phyloP scores from a whole-genome alignment of 2,113 vertebrate species.

The Semicossyphus pulcher region DNA sequence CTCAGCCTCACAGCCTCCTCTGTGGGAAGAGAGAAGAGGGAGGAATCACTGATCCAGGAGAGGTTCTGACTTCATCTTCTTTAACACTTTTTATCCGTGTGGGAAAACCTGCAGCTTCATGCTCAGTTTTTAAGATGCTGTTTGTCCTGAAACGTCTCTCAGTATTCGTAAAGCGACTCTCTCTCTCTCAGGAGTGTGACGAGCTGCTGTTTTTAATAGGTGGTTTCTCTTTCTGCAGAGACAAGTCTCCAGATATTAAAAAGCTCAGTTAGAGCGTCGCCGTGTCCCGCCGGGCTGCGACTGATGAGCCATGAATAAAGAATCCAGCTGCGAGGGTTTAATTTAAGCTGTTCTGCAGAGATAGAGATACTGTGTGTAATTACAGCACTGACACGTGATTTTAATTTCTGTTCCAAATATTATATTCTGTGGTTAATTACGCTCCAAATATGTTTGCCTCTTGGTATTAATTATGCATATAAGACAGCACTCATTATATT shows the following conservation, averaged over 20 bases:
- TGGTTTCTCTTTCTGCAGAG: not conserved
- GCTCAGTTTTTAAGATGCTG: no score
- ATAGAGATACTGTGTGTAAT: not conserved
- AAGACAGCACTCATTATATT: not conserved
- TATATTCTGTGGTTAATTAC: slow-evolving; percentile 14
- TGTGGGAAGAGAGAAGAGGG: slow-evolving; percentile 65
- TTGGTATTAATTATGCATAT: not conserved
- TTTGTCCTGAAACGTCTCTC: not conserved
- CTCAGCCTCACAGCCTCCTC: slow-evolving; percentile 49
- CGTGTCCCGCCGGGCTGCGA: not conserved
- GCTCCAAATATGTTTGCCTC: slow-evolving; percentile 19
- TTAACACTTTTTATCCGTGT: not conserved
- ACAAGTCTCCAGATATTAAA: not conserved
- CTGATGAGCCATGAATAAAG: slow-evolving; percentile 37
- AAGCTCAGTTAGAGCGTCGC: not conserved
- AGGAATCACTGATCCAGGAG: slow-evolving; percentile 36
- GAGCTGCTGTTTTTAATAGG: not conserved
- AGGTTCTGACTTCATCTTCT: not conserved
- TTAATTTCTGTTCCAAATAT: slow-evolving; percentile 1
- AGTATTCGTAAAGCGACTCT: not conserved
- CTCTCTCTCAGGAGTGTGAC: not conserved
- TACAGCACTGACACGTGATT: not conserved
- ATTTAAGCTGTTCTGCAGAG: slow-evolving; percentile 28
- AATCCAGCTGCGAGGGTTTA: not conserved
- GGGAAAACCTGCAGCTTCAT: no score